Evolutionary conservation across 2,797 vertebrate species (phyloP).

Genomic region (Columba guinea): DNA sequence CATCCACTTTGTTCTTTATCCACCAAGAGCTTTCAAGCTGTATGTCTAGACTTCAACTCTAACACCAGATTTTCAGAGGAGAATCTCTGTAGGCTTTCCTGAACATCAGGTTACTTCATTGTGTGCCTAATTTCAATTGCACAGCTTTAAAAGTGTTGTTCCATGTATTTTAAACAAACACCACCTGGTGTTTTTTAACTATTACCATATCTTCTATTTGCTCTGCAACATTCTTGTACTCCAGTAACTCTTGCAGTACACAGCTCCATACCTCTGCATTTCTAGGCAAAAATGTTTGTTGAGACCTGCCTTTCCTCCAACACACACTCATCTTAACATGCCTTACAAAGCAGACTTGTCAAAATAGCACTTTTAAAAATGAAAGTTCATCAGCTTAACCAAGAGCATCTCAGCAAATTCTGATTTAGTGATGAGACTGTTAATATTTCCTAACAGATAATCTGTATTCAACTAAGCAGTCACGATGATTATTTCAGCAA

Average conservation of each 20-base stretch:
- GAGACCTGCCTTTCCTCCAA: background rate
- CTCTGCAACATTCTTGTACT: background rate
- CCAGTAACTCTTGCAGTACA: fast-evolving
- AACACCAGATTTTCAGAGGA: background rate
- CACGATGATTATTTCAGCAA: fast-evolving
- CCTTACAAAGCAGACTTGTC: background rate
- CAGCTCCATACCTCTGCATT: background rate
- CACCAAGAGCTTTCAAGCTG: background rate
- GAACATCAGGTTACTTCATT: background rate
- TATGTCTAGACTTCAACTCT: background rate
- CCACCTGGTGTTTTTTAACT: background rate
- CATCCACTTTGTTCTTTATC: background rate
- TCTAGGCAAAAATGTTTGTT: fast-evolving
- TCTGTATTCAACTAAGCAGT: background rate
- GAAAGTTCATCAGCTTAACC: background rate
- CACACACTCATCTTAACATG: fast-evolving
- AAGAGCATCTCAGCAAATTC: background rate
- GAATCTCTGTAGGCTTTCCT: background rate
- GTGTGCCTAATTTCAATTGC: background rate
- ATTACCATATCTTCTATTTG: fast-evolving
- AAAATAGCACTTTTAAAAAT: background rate
- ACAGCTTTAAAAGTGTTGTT: background rate
- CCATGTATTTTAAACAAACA: background rate
- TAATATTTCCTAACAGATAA: background rate
- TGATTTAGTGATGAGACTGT: fast-evolving